phyloP scores from a whole-genome alignment of 2,797 vertebrate species.

The Tolypeutes matacus region DNA sequence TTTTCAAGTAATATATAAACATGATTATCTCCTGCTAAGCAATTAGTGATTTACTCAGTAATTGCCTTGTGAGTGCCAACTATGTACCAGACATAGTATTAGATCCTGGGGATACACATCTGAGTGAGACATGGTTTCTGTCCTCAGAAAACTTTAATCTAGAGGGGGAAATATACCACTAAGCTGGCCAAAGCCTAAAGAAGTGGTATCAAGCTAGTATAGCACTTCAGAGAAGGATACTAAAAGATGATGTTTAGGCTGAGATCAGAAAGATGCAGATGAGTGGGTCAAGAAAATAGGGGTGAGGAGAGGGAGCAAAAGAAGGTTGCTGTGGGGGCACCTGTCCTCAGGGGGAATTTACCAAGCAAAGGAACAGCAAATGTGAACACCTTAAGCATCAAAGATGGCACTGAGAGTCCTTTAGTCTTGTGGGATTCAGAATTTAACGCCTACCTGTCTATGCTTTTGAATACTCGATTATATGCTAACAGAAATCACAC shows the following conservation, averaged over 20 bases:
- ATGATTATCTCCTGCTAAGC: conserved; percentile 44
- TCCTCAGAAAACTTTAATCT: not conserved
- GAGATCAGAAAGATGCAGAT: not conserved
- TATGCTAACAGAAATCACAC: not conserved
- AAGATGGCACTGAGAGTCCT: not conserved
- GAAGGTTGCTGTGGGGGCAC: not conserved
- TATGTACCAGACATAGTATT: not conserved
- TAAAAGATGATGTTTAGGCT: not conserved
- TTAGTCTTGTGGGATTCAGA: not conserved
- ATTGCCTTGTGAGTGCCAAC: not conserved
- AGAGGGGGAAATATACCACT: not conserved
- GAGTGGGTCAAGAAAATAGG: not conserved
- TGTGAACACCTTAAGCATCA: not conserved
- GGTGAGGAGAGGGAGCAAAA: not conserved
- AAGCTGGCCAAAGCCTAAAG: not conserved
- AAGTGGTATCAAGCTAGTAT: not conserved
- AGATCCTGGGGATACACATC: not conserved
- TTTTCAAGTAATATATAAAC: conserved; percentile 32
- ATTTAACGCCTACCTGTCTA: not conserved
- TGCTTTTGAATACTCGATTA: not conserved
- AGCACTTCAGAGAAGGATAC: not conserved
- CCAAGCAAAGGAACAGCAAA: not conserved
- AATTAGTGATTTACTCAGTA: not conserved
- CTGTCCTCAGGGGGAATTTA: not conserved
- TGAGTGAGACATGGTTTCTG: not conserved